Conservation (phyloP, 1,140 invertebrate genomes). For the Aphaenogaster ashmeadi region DNA sequence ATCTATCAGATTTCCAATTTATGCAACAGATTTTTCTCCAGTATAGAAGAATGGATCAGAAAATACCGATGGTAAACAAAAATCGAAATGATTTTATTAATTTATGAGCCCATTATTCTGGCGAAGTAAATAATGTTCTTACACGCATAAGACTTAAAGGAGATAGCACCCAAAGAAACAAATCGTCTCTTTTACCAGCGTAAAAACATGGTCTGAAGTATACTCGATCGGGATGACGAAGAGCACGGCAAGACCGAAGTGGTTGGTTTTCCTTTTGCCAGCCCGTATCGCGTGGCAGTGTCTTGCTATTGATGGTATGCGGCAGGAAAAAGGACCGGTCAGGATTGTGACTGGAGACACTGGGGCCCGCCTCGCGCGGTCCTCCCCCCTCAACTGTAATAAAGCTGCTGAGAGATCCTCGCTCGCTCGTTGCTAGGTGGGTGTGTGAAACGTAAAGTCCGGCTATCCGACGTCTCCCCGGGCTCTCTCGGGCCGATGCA, state of each 20-base stretch:
- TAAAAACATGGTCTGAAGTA: conserved; percentile 20
- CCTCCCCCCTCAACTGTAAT: conserved; percentile 18
- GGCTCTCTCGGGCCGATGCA: conserved; percentile 78
- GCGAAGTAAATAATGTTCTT: neutral
- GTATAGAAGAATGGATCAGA: neutral
- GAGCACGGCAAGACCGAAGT: neutral
- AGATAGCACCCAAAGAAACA: neutral
- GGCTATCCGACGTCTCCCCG: conserved; percentile 69
- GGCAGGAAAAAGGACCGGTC: conserved; percentile 44
- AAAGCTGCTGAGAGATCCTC: conserved; percentile 17
- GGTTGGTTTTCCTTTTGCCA: conserved; percentile 23
- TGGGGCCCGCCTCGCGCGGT: neutral
- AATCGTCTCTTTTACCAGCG: neutral
- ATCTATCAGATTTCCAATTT: too few species aligned
- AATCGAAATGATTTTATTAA: neutral
- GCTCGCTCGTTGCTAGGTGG: conserved; percentile 66
- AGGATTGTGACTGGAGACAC: conserved; percentile 45
- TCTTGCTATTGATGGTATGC: conserved; percentile 18
- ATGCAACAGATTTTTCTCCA: neutral
- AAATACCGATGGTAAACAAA: neutral
- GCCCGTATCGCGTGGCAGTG: conserved; percentile 51
- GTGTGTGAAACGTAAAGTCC: conserved; percentile 77
- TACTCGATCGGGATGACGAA: neutral
- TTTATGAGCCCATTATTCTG: neutral
- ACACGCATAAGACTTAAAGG: neutral